phyloP scores from a whole-genome alignment of 2,797 vertebrate genomes.

The Ctenopoma multispine region DNA sequence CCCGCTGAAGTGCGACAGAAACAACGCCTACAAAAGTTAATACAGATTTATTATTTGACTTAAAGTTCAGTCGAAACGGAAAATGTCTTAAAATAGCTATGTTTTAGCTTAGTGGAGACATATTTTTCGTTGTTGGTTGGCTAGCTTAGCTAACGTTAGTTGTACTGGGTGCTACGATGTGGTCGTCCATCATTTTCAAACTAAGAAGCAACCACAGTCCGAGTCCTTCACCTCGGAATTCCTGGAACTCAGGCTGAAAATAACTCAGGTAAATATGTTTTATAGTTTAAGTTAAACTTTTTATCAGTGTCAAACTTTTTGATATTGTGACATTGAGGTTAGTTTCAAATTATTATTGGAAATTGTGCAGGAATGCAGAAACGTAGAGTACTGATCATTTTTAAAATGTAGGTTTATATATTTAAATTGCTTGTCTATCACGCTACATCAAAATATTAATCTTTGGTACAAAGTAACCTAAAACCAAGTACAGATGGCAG shows the following conservation, averaged over 20 bases:
- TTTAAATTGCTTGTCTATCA: no score
- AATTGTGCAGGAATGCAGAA: no score
- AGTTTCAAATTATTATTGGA: neutral
- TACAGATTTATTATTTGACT: neutral
- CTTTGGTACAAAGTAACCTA: no score
- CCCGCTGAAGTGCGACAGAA: slow-evolving; percentile 31
- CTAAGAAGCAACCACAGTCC: no score
- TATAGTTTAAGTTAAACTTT: neutral
- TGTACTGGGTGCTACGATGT: neutral
- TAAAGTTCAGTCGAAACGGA: neutral
- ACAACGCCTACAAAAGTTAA: slow-evolving; percentile 7
- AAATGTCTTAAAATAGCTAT: fast-evolving
- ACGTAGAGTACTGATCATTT: no score
- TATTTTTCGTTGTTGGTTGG: no score
- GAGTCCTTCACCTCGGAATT: no score
- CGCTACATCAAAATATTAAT: no score
- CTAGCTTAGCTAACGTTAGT: neutral
- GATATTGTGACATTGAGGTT: neutral
- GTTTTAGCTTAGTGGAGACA: neutral
- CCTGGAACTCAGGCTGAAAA: slow-evolving; percentile 1
- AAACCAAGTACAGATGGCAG: no score
- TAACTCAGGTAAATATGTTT: neutral
- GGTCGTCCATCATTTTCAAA: no score
- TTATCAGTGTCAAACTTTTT: neutral
- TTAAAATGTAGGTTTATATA: no score